Base-by-base conservation (phyloP, 2,113 vertebrate species). In the Trachemys scripta region DNA sequence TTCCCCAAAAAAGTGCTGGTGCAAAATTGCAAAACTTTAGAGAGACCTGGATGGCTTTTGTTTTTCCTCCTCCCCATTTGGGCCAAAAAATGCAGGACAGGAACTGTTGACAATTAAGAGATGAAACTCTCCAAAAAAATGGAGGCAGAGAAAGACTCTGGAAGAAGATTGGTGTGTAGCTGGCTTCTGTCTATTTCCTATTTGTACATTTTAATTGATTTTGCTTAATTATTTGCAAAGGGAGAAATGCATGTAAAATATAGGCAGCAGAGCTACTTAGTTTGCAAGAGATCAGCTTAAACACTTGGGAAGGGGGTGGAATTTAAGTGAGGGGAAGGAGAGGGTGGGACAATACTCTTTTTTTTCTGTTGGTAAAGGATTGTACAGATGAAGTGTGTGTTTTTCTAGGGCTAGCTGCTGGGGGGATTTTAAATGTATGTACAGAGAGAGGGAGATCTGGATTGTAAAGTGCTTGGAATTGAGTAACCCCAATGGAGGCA, bases 81-180 rank as follows among this genome's bases (percentile, higher is more conserved):
- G 96, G 97, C 94, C 96, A 98, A 97, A 97, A 96, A 96, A 98
- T 98, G 98, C 98, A 95, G 92, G 98, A 91, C 96, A 98, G 98
- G 98, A 98, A 95, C 97, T 97, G 97, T 97, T 98, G 98, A 98
- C 98, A 98, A 97, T 97, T 98, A 98, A 97, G 96, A 96, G 98
- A 98, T 98, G 98, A 99, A 96, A 98, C 98, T 98, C 98, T 97
- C 98, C 98, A 97, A 98, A 98, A 98, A 98, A 98, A 99, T 98
- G 98, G 99, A 99, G 96, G 98, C 98, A 98, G 98, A 99, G 98
- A 98, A 98, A 96, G 99, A 99, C 97, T 98, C 99, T 96, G 99
- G 99, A 98, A 99, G 99, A 98, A 99, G 98, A 99, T 99, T 99
- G 99, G 99, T 99, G 99, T 98, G 99, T 99, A 99, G 98, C 98